Percentiles rank a stretch among this genome's conserved stretches.
Evolutionary conservation across 2,113 vertebrate species (phyloP).

Genomic region (Notechis scutatus): DNA sequence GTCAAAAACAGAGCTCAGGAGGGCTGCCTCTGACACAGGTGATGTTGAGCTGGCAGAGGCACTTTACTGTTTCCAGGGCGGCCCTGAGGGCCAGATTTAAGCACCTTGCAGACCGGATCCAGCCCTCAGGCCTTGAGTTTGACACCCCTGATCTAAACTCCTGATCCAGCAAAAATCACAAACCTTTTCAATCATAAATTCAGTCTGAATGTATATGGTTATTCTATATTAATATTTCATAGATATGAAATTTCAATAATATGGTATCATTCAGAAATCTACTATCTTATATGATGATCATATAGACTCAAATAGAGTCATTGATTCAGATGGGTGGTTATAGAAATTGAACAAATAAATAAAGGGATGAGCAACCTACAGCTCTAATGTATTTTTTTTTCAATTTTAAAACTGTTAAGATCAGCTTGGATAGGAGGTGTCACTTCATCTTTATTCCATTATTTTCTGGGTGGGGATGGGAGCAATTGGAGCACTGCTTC

Average conservation of each 20-base stretch:
- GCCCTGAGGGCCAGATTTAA: too few relatives aligned
- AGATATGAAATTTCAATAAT: not conserved
- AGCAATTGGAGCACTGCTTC: not conserved
- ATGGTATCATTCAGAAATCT: not conserved
- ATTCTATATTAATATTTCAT: not conserved
- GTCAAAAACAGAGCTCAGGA: too few relatives aligned
- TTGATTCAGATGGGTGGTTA: not conserved
- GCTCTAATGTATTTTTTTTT: not conserved
- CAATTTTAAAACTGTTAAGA: not conserved
- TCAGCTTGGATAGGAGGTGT: not conserved
- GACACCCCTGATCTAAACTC: too few relatives aligned
- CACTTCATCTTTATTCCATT: not conserved
- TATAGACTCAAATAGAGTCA: not conserved
- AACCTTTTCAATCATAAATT: not conserved
- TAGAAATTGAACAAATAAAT: not conserved
- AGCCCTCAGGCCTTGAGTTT: too few relatives aligned
- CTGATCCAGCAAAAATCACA: not conserved
- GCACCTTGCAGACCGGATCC: too few relatives aligned
- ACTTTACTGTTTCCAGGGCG: too few relatives aligned
- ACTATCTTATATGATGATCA: not conserved
- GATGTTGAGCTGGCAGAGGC: too few relatives aligned
- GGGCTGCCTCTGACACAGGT: too few relatives aligned
- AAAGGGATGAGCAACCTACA: not conserved
- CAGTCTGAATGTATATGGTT: not conserved
- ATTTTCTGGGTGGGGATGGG: not conserved